phyloP scores from a whole-genome alignment of 2,797 vertebrate genomes.

The Hoplostethus atlanticus region DNA sequence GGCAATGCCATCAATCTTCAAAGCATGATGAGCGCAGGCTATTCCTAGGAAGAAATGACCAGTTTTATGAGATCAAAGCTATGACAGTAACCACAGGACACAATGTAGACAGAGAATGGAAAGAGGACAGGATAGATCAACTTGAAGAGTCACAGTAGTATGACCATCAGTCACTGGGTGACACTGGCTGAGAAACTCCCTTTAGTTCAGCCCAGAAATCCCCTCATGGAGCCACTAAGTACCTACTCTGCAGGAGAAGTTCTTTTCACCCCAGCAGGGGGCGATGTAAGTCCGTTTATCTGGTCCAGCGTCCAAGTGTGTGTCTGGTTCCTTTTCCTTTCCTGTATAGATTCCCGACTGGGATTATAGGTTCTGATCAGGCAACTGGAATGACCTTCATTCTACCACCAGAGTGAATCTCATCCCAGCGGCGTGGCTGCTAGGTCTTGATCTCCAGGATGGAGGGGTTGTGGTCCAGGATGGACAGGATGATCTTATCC shows the following conservation, averaged over 20 bases:
- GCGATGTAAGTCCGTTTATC: constrained; percentile 47
- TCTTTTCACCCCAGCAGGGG: constrained; percentile 67
- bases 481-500: constrained; percentile 98
- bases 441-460: constrained; percentile 98
- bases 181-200: constrained; percentile 39
- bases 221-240: constrained; percentile 21
- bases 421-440: constrained; percentile 67
- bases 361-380: constrained; percentile 12
- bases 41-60: constrained; percentile 32
- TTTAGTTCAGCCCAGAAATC: constrained; percentile 40
- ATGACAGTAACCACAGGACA: constrained; percentile 43
- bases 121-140: constrained; percentile 37
- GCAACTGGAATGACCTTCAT: constrained; percentile 61
- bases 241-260: constrained; percentile 12
- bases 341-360: constrained; percentile 26
- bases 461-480: constrained; percentile 97
- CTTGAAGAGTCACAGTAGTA: constrained; percentile 46
- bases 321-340: constrained; percentile 30
- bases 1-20: constrained; percentile 14
- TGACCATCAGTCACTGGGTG: constrained; percentile 47
- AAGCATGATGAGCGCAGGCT: constrained; percentile 25
- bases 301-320: constrained; percentile 27
- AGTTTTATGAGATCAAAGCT: constrained; percentile 39
- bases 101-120: constrained; percentile 47
- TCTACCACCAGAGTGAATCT: constrained; percentile 26